phyloP scores from a whole-genome alignment of 2,888 invertebrate genomes.

The Zonitis immaculata region DNA sequence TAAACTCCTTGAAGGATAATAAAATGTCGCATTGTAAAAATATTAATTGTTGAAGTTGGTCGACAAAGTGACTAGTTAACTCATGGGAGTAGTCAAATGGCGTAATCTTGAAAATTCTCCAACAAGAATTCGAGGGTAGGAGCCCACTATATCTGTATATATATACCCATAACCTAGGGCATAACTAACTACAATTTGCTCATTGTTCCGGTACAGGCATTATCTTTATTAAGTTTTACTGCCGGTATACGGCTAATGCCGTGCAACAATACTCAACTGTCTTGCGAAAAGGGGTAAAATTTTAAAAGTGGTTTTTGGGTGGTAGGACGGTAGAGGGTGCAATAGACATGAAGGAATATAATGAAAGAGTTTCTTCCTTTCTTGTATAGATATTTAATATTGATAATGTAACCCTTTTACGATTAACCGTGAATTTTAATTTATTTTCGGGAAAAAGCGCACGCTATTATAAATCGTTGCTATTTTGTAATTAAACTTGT shows the following conservation, averaged over 20 bases:
- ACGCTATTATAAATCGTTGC: slow-evolving; percentile 36
- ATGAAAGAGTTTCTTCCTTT: slow-evolving; percentile 32
- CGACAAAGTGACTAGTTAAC: slow-evolving; percentile 30
- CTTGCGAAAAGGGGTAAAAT: slow-evolving; percentile 23
- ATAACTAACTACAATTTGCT: slow-evolving; percentile 46
- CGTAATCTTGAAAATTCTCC: slow-evolving; percentile 15
- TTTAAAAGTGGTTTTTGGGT: no score
- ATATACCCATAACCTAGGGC: slow-evolving; percentile 25
- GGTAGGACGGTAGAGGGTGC: neutral
- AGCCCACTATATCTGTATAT: no score
- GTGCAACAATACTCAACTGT: slow-evolving; percentile 40
- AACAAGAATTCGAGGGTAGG: slow-evolving; percentile 7
- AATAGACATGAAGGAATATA: neutral
- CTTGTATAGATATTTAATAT: slow-evolving; percentile 39
- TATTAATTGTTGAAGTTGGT: slow-evolving; percentile 48
- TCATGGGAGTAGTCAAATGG: slow-evolving; percentile 34
- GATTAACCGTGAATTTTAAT: slow-evolving; percentile 34
- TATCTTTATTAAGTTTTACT: slow-evolving; percentile 48
- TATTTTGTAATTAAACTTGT: slow-evolving; percentile 37
- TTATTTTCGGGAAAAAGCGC: slow-evolving; percentile 37
- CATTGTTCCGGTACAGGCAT: slow-evolving; percentile 46
- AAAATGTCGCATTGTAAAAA: slow-evolving; percentile 45
- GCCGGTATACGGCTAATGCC: slow-evolving; percentile 33
- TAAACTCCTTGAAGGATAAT: slow-evolving; percentile 42
- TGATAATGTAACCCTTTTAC: slow-evolving; percentile 43